Percentiles rank a stretch among this genome's conserved stretches.
Conservation (phyloP, 2,113 vertebrate species). For the Pachyramphus minor region DNA sequence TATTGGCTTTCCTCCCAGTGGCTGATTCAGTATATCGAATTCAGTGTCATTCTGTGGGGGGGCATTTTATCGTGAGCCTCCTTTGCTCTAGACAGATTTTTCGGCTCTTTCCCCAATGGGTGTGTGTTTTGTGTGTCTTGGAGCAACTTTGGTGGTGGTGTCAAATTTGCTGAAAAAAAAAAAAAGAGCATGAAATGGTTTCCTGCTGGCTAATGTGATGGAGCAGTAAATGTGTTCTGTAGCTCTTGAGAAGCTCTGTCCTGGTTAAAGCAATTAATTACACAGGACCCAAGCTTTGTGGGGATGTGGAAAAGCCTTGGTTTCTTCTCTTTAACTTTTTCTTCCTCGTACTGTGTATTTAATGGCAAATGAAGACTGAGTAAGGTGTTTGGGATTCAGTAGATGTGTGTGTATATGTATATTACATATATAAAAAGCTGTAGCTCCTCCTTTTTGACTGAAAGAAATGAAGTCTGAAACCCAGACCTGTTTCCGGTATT, state of each 20-base stretch:
- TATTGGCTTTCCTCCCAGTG: not conserved
- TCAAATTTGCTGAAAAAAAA: not conserved
- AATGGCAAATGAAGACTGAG: not conserved
- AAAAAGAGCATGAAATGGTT: not conserved
- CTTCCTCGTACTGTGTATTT: not conserved
- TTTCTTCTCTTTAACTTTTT: not conserved
- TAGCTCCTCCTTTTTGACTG: not conserved
- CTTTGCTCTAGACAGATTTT: not conserved
- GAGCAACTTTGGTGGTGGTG: not conserved
- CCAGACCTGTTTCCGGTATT: slow-evolving; percentile 9
- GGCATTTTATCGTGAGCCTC: not conserved
- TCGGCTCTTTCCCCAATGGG: not conserved
- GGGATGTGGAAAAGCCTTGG: not conserved
- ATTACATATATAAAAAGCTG: not conserved
- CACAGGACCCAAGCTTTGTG: not conserved
- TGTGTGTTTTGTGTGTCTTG: not conserved
- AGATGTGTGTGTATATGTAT: not conserved
- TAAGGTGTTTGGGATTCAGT: not conserved
- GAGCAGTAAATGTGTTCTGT: not conserved
- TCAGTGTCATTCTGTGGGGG: not conserved
- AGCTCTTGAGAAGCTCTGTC: not conserved
- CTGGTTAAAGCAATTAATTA: not conserved
- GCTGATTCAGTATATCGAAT: not conserved
- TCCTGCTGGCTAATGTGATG: not conserved
- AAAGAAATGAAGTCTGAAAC: slow-evolving; percentile 13